phyloP scores from a whole-genome alignment of 2,113 vertebrate genomes.

The Lamprotornis superbus region DNA sequence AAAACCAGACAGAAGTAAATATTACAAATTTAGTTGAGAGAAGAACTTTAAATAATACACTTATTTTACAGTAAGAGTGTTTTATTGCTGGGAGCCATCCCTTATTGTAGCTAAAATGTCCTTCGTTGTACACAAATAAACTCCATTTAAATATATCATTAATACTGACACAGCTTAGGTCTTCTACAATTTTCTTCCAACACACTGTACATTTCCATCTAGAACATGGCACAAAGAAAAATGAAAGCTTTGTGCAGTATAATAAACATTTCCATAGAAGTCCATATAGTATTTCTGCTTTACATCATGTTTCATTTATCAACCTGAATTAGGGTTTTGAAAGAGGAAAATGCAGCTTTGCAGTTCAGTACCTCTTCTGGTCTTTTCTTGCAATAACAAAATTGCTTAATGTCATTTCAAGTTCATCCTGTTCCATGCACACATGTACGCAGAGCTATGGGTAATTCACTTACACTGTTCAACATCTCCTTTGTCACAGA shows the following conservation, averaged over 20 bases:
- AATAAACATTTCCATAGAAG: slow-evolving; percentile 40
- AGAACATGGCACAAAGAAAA: slow-evolving; percentile 10
- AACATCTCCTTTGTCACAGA: slow-evolving; percentile 70
- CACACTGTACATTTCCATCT: neutral
- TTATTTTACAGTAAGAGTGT: neutral
- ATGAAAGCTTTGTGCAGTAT: slow-evolving; percentile 33
- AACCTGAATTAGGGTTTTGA: slow-evolving; percentile 44
- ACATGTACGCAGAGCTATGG: slow-evolving; percentile 29
- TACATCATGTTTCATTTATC: slow-evolving; percentile 57
- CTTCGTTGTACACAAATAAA: neutral
- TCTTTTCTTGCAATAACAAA: slow-evolving; percentile 56
- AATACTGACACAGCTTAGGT: neutral
- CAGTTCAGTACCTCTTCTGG: slow-evolving; percentile 48
- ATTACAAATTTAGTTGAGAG: neutral
- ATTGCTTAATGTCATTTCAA: slow-evolving; percentile 73
- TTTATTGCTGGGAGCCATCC: neutral
- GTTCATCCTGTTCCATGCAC: slow-evolving; percentile 64
- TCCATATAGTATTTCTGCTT: slow-evolving; percentile 41
- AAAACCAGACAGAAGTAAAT: neutral
- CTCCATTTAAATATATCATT: neutral
- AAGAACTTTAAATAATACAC: neutral
- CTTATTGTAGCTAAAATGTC: neutral
- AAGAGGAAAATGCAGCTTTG: slow-evolving; percentile 39
- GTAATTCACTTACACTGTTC: slow-evolving; percentile 65
- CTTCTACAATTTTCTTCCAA: neutral